Percentiles rank a stretch among this genome's conserved stretches.
Conservation (phyloP, 2,113 vertebrate genomes). For the Ceyx melanurus region DNA sequence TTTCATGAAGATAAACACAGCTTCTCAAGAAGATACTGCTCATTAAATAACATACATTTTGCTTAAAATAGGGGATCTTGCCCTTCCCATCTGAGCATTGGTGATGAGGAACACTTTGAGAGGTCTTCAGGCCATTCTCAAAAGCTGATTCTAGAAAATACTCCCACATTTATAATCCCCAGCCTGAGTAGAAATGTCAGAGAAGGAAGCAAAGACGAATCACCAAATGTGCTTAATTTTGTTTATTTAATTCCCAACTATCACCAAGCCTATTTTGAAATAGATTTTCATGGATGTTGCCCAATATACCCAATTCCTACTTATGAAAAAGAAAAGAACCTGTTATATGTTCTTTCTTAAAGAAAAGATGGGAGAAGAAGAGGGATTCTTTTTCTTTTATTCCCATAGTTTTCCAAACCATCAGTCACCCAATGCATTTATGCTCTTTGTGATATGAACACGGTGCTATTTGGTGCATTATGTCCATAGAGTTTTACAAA, state of each 20-base stretch:
- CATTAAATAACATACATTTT: neutral
- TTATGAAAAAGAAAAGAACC: neutral
- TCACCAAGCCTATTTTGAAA: neutral
- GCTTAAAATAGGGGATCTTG: neutral
- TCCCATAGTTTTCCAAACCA: neutral
- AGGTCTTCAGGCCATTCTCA: neutral
- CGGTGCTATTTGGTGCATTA: neutral
- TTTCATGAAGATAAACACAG: neutral
- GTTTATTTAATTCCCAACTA: neutral
- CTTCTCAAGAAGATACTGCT: neutral
- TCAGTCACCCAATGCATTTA: neutral
- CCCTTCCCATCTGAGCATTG: neutral
- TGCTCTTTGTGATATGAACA: neutral
- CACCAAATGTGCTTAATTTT: neutral
- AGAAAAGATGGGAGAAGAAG: neutral
- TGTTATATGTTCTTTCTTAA: neutral
- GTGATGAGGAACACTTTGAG: neutral
- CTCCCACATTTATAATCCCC: neutral
- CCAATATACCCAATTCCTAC: neutral
- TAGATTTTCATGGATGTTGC: neutral
- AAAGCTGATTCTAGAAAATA: neutral
- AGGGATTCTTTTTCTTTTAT: neutral
- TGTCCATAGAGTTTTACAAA: constrained; percentile 3
- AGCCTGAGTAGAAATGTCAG: neutral
- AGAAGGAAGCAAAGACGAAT: neutral